Conservation (phyloP, 2,113 vertebrate genomes). For the Raja brachyura region DNA sequence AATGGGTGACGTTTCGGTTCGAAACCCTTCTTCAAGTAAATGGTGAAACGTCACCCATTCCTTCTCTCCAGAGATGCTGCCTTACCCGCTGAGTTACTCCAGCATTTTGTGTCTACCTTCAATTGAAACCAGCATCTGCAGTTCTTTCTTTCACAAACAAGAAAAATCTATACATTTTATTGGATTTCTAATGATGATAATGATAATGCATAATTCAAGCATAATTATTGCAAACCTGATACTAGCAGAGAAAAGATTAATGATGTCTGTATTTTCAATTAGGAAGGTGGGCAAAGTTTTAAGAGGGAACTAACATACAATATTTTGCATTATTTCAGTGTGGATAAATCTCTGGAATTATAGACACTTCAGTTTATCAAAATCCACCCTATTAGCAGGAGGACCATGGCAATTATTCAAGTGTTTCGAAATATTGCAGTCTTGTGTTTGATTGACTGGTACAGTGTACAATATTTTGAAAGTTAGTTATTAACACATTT, state of each 20-base stretch:
- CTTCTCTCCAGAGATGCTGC: no score
- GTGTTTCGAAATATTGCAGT: not conserved
- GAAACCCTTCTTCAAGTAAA: no score
- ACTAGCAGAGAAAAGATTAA: conserved; percentile 26
- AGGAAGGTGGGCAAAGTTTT: not conserved
- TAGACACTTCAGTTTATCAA: not conserved
- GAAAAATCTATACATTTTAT: conserved; percentile 32
- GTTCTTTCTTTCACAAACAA: not conserved
- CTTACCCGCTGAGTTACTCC: no score
- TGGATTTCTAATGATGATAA: conserved; percentile 22
- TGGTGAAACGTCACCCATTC: no score
- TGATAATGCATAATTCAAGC: conserved; percentile 26
- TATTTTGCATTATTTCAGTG: not conserved
- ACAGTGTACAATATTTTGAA: not conserved
- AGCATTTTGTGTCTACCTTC: no score
- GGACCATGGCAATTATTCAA: not conserved
- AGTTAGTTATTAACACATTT: not conserved
- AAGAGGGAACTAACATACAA: not conserved
- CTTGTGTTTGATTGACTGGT: not conserved
- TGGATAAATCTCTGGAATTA: not conserved
- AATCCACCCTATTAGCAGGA: not conserved
- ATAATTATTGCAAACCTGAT: conserved; percentile 29
- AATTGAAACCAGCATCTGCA: no score
- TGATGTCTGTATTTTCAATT: not conserved
- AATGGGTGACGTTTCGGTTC: no score